Evolutionary conservation across 2,113 vertebrate genomes (phyloP).

Genomic region (Otolemur garnettii): DNA sequence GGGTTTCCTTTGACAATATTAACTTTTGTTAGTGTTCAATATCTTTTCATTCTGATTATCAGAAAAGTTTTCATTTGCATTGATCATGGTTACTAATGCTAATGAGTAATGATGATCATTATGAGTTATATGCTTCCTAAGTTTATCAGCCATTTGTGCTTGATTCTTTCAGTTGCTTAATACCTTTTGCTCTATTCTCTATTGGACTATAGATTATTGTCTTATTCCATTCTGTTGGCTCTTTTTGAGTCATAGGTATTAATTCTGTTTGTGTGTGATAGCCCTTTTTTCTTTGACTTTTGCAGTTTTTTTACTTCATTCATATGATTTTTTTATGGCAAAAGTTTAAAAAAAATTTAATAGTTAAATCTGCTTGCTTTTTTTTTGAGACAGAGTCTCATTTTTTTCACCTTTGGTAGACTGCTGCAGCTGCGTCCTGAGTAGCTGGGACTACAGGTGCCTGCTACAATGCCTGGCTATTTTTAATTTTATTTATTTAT

Average conservation of each 20-base stretch:
- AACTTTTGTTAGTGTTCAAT: not conserved
- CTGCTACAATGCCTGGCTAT: too few species aligned
- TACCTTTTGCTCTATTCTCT: not conserved
- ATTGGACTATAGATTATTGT: not conserved
- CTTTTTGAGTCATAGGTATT: not conserved
- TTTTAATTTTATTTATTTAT: too few species aligned
- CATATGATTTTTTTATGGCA: not conserved
- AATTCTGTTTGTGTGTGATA: not conserved
- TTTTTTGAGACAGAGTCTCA: too few species aligned
- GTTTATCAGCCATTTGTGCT: not conserved
- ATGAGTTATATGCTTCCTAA: not conserved
- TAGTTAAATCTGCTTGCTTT: not conserved
- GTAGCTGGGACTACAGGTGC: too few species aligned
- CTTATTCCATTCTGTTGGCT: not conserved
- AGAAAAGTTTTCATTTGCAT: slow-evolving; percentile 54
- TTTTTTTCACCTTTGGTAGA: too few species aligned
- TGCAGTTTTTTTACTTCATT: not conserved
- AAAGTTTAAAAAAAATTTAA: not conserved
- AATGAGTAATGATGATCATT: too few species aligned
- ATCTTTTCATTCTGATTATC: slow-evolving; percentile 26
- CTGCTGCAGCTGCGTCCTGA: too few species aligned
- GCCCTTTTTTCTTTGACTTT: not conserved
- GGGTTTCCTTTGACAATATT: not conserved
- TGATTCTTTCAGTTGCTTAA: not conserved
- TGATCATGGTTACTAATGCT: not conserved